Conservation (phyloP, 1,140 invertebrate genomes). For the Apis cerana region DNA sequence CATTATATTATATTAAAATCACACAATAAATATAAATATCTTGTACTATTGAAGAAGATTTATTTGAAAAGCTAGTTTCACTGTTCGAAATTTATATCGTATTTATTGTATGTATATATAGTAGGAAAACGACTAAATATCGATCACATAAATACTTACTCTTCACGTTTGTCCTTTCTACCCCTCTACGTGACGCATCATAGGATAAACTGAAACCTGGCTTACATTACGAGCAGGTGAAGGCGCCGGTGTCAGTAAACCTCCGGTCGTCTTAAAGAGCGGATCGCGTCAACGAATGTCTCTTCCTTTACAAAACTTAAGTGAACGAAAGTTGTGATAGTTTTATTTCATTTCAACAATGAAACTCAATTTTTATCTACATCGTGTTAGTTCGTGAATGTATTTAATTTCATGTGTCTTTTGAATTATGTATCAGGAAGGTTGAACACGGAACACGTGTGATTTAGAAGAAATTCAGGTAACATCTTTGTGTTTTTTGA, state of each 20-base stretch:
- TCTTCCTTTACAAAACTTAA: background rate
- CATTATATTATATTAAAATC: background rate
- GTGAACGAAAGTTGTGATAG: background rate
- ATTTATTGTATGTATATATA: conserved; percentile 33
- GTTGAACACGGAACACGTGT: conserved; percentile 34
- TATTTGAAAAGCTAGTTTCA: conserved; percentile 33
- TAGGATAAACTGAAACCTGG: conserved; percentile 71
- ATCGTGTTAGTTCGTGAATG: conserved; percentile 32
- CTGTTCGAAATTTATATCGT: conserved; percentile 24
- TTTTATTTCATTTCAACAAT: conserved; percentile 1
- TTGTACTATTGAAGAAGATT: conserved; percentile 10
- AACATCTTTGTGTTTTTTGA: background rate
- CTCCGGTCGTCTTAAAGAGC: conserved; percentile 72
- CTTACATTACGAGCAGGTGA: conserved; percentile 77
- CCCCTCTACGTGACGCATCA: conserved; percentile 72
- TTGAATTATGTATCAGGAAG: conserved; percentile 9
- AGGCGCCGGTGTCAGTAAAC: conserved; percentile 78
- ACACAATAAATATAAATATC: conserved; percentile 2
- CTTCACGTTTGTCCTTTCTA: conserved; percentile 40
- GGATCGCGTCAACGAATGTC: conserved; percentile 50
- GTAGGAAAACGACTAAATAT: conserved; percentile 59
- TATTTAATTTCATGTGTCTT: conserved; percentile 1
- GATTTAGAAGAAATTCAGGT: conserved; percentile 22
- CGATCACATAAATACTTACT: conserved; percentile 11
- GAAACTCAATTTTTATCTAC: background rate